phyloP scores from a whole-genome alignment of 2,113 vertebrate genomes.

The Romanogobio albipinnatus region DNA sequence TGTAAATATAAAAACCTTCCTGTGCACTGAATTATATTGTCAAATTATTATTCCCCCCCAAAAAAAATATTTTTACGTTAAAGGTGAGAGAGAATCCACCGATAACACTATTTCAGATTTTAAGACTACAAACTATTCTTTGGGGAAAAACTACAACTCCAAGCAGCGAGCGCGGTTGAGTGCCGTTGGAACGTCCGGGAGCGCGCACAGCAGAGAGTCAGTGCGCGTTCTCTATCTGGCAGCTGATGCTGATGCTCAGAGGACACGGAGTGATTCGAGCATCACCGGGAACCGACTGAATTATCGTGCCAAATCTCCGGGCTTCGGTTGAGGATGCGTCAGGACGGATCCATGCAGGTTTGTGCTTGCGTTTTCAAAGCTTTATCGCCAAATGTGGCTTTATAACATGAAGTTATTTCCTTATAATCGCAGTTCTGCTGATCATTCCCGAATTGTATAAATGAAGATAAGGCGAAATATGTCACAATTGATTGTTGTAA shows the following conservation, averaged over 20 bases:
- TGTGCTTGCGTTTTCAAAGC: neutral
- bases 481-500: neutral
- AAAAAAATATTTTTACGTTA: neutral
- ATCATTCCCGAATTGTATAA: neutral
- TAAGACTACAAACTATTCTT: neutral
- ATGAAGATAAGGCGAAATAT: neutral
- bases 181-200: neutral
- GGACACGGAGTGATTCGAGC: slow-evolving; percentile 39
- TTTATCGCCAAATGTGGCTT: neutral
- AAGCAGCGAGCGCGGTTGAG: neutral
- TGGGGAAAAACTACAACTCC: slow-evolving; percentile 1
- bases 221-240: slow-evolving; percentile 44
- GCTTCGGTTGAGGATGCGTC: slow-evolving; percentile 43
- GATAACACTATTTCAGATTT: neutral
- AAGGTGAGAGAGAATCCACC: too few species aligned
- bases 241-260: slow-evolving; percentile 45
- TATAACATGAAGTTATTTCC: neutral
- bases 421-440: neutral
- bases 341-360: slow-evolving; percentile 59
- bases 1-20: too few species aligned
- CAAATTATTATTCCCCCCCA: too few species aligned
- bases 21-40: neutral
- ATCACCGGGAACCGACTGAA: slow-evolving; percentile 32
- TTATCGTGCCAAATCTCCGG: neutral
- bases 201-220: neutral